phyloP scores from a whole-genome alignment of 2,888 invertebrate genomes.

The Iselma pallidipennis region DNA sequence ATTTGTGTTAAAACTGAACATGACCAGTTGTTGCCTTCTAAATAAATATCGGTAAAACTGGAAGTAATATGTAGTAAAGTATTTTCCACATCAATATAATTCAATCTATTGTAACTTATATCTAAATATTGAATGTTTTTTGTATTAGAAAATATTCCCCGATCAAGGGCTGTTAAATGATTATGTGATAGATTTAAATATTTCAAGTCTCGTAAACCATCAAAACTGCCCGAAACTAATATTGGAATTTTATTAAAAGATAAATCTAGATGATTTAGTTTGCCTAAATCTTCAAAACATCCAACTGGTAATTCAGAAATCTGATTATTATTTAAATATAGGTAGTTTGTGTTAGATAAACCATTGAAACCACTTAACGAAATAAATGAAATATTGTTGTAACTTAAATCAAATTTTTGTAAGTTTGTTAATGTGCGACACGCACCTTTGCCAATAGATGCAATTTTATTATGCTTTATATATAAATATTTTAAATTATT shows the following conservation, averaged over 20 bases:
- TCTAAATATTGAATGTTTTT: background rate
- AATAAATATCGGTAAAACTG: background rate
- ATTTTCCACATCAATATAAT: background rate
- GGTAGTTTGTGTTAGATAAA: too few relatives aligned
- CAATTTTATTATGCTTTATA: too few relatives aligned
- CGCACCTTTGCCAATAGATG: too few relatives aligned
- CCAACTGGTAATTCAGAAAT: background rate
- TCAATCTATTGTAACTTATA: constrained; percentile 1
- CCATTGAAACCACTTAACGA: too few relatives aligned
- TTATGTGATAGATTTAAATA: background rate
- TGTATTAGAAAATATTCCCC: background rate
- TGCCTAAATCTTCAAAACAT: background rate
- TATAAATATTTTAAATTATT: background rate
- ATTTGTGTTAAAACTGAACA: background rate
- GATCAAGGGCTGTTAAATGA: background rate
- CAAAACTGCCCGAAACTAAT: background rate
- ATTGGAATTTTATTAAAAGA: background rate
- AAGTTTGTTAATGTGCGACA: too few relatives aligned
- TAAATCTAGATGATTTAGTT: background rate
- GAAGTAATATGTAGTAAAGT: background rate
- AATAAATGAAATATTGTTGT: too few relatives aligned
- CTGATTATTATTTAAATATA: background rate
- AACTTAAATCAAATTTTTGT: too few relatives aligned
- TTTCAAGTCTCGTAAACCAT: background rate
- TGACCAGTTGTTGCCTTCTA: background rate